Evolutionary conservation across 1,140 invertebrate species (phyloP).

Genomic region (Bathynomus jamesi): DNA sequence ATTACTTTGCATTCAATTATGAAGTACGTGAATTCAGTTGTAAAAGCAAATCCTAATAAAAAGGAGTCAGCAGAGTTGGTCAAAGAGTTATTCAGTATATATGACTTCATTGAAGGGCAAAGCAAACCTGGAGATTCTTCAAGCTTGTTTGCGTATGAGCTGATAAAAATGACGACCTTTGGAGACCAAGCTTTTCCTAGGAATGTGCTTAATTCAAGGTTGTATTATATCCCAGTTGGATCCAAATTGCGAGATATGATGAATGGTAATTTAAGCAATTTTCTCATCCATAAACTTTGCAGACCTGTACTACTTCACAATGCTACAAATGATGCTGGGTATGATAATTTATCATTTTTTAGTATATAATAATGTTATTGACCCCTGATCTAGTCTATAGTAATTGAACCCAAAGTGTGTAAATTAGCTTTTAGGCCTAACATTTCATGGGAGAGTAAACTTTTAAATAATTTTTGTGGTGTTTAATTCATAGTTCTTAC

Average conservation of each 20-base stretch:
- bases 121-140: slow-evolving; percentile 14
- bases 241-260: slow-evolving; percentile 23
- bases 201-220: slow-evolving; percentile 22
- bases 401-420: no score
- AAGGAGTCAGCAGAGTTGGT: slow-evolving; percentile 21
- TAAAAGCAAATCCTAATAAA: slow-evolving; percentile 4
- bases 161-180: slow-evolving; percentile 12
- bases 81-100: slow-evolving; percentile 23
- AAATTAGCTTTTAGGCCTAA: no score
- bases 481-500: no score
- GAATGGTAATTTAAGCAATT: slow-evolving; percentile 27
- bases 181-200: slow-evolving; percentile 18
- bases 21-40: not conserved
- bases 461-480: no score
- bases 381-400: no score
- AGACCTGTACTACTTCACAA: slow-evolving; percentile 18
- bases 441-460: no score
- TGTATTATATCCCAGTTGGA: slow-evolving; percentile 21
- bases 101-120: slow-evolving; percentile 9
- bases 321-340: slow-evolving; percentile 15
- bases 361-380: no score
- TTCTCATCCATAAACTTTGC: slow-evolving; percentile 21
- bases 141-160: slow-evolving; percentile 17
- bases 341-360: no score
- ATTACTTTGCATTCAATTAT: slow-evolving; percentile 16